These are phyloP conservation scores for Phortica magna DNA, from an alignment of 2,888 invertebrate species.

Conservation along the genomic window DNA sequence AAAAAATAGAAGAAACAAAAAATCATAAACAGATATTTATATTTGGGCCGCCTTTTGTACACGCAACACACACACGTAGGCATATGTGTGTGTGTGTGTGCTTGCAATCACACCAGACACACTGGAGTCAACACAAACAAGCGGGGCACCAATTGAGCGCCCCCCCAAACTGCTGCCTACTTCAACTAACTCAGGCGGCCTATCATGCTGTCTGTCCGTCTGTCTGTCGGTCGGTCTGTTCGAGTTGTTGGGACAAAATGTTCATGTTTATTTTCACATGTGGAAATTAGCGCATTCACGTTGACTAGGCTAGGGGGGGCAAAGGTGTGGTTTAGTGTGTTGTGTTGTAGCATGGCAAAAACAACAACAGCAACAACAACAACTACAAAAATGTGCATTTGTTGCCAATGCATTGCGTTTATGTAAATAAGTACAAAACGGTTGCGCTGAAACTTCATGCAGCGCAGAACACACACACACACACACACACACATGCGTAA, in stretches of 20 bases:
- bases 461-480: slow-evolving; percentile 6
- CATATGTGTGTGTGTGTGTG: background rate
- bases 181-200: background rate
- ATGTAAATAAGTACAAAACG: slow-evolving; percentile 18
- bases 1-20: background rate
- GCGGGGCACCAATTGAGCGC: background rate
- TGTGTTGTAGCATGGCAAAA: background rate
- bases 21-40: background rate
- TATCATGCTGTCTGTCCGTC: background rate
- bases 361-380: background rate
- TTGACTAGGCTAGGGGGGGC: background rate
- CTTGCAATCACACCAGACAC: slow-evolving; percentile 21
- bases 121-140: slow-evolving; percentile 17
- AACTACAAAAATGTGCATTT: background rate
- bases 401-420: slow-evolving; percentile 9
- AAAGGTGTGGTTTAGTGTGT: background rate
- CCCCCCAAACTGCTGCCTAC: background rate
- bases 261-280: slow-evolving; percentile 29
- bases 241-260: slow-evolving; percentile 14
- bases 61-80: background rate
- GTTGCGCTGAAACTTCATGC: slow-evolving; percentile 15
- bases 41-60: background rate
- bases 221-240: background rate
- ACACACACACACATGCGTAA: background rate
- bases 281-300: slow-evolving; percentile 14